A percentile compares a stretch with the other conserved stretches of the same genome.
Conservation (phyloP, 2,888 invertebrate genomes). For the Griposia aprilina region DNA sequence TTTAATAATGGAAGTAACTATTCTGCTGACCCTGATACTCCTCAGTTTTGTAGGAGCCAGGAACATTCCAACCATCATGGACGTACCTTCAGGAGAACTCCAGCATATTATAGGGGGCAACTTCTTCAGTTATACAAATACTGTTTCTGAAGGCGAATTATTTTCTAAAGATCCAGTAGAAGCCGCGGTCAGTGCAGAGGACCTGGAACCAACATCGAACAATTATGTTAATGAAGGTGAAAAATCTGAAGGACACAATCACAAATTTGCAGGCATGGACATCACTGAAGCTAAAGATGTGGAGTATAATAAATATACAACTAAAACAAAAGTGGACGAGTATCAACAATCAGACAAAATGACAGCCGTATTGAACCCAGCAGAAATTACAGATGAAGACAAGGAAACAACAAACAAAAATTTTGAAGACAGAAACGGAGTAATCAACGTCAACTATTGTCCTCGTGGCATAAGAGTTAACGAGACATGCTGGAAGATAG, state of each 20-base stretch:
- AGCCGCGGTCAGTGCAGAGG: neutral
- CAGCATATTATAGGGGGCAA: neutral
- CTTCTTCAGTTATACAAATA: neutral
- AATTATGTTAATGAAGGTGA: neutral
- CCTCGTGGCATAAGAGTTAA: fast-evolving
- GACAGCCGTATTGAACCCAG: neutral
- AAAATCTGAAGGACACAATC: neutral
- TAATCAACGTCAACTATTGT: fast-evolving
- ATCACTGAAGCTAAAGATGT: neutral
- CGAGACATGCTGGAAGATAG: fast-evolving
- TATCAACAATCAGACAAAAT: neutral
- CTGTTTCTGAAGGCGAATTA: neutral
- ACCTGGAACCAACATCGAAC: neutral
- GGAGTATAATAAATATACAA: neutral
- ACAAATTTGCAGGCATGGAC: neutral
- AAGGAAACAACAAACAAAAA: neutral
- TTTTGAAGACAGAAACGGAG: neutral
- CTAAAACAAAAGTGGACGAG: neutral
- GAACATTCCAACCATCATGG: neutral
- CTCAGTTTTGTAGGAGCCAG: slow-evolving; percentile 28
- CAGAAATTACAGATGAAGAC: neutral
- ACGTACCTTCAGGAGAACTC: neutral
- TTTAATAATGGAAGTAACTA: slow-evolving; percentile 30
- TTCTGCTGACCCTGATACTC: slow-evolving; percentile 26
- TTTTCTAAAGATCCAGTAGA: neutral